These are phyloP conservation scores for Alviniconcha strummeri DNA, from an alignment of 2,888 invertebrate species.

Conservation along the genomic window DNA sequence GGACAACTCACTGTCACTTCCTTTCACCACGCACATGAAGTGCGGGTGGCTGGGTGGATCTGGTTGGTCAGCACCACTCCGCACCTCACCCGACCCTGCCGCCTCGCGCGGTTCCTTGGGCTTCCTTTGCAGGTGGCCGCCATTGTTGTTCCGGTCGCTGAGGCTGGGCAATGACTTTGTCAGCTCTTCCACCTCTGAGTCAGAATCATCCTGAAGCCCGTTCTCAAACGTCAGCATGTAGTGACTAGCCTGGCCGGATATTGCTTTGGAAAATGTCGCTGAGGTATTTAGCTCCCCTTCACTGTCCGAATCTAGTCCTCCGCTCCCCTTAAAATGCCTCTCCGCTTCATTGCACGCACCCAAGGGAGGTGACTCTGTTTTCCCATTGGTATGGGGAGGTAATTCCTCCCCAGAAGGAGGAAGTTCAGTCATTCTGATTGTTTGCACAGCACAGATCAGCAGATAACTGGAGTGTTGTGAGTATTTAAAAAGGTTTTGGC, in stretches of 20 bases:
- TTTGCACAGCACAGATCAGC: no score
- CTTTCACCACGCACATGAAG: background rate
- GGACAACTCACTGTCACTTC: background rate
- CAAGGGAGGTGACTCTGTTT: background rate
- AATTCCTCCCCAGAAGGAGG: background rate
- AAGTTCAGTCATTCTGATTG: conserved; percentile 6
- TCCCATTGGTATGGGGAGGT: background rate
- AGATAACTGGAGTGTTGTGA: no score
- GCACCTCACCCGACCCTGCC: background rate
- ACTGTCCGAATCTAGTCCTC: background rate
- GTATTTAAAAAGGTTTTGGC: no score
- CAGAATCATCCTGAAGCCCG: conserved; percentile 28
- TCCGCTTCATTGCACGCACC: background rate
- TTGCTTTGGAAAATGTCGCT: conserved; percentile 7
- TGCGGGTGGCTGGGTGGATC: no score
- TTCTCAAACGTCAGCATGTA: conserved; percentile 33
- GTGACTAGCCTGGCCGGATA: conserved; percentile 16
- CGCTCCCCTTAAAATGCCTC: background rate
- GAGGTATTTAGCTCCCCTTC: background rate
- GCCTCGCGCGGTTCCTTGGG: background rate
- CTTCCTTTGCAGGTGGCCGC: background rate
- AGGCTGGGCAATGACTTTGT: conserved; percentile 11
- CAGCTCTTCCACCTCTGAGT: conserved; percentile 25
- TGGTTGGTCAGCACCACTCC: background rate
- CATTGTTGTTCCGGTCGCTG: conserved; percentile 24